Evolutionary conservation across 2,888 invertebrate genomes (phyloP).

Genomic region (Hydrotaea cyrtoneurina): DNA sequence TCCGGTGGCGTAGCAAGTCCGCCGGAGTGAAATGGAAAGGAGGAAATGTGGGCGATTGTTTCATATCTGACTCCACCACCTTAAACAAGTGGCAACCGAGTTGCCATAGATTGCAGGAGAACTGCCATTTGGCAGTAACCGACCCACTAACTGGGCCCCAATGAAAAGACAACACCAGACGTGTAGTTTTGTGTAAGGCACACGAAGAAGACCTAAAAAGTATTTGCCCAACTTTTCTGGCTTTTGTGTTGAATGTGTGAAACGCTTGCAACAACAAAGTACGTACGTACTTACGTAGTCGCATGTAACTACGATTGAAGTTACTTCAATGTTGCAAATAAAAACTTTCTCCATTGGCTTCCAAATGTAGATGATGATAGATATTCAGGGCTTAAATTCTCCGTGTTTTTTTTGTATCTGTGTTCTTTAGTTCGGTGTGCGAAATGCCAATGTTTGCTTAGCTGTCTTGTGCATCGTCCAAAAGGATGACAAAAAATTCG

Average conservation of each 20-base stretch:
- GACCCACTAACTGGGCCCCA: background rate
- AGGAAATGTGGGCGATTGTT: background rate
- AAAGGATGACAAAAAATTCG: background rate
- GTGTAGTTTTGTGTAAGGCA: slow-evolving; percentile 1
- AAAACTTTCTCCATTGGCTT: background rate
- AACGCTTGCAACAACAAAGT: slow-evolving; percentile 15
- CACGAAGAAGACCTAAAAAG: background rate
- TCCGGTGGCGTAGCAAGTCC: too few species aligned
- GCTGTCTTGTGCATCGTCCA: background rate
- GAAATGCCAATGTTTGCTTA: slow-evolving; percentile 29
- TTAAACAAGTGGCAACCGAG: background rate
- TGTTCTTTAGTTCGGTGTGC: background rate
- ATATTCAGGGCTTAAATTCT: slow-evolving; percentile 3
- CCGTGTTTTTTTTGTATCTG: background rate
- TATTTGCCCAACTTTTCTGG: slow-evolving; percentile 21
- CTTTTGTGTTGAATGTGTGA: slow-evolving; percentile 26
- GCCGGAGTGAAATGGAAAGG: background rate
- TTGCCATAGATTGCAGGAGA: background rate
- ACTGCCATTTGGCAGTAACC: background rate
- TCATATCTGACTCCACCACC: background rate
- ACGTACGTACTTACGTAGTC: background rate
- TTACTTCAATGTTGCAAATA: background rate
- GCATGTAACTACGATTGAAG: background rate
- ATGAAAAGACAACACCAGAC: background rate
- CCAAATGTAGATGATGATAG: background rate